Base-by-base conservation (phyloP, 2,888 invertebrate species). In the Branchellion lobata region DNA sequence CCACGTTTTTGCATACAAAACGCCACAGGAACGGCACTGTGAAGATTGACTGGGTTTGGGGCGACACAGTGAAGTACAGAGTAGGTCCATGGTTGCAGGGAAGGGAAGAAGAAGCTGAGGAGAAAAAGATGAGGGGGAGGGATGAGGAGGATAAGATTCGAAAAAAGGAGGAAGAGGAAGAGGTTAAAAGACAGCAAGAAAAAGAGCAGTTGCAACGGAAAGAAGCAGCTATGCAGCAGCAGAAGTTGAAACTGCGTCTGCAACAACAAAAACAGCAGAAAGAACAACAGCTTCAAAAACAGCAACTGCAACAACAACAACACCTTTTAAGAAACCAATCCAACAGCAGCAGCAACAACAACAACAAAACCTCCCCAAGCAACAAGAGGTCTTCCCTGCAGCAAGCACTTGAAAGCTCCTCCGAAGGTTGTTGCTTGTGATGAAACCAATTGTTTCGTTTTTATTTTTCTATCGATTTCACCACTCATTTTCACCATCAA, bases 1-100 rank as follows among this genome's bases (percentile, higher is more conserved):
- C n/a, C n/a, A n/a, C n/a, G n/a, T n/a, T n/a, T n/a, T n/a, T n/a
- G n/a, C n/a, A n/a, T n/a, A n/a, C n/a, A n/a, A n/a, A 33, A 61
- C 21, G 5, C 21, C 61, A 61, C 53, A 31, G 61, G 1, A 61
- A 61, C 27, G 36, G 61, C n/a, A 77, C 77, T n/a, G 40, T 77
- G 0, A 65, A 77, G 57, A 65, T 77, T 2, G 77, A 77, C 29
- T 77, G 77, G 77, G 77, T 65, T 0, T 77, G 77, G 77, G 77
- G 77, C n/a, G 65, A 65, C 27, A 65, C 77, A 1, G 77, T 75
- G 27, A 75, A 65, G 33, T 77, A 77, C 77, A 65, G 61, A 14
- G 77, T 77, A 24, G 77, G 65, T 24, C 61, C 77, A 21, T 77
- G 77, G 77, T 57, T 77, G 65, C 53, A 77, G 5, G 24, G 24